A percentile compares a stretch with the other conserved stretches of the same genome.
Evolutionary conservation across 2,113 vertebrate genomes (phyloP).

Genomic region (Regulus satrapa): DNA sequence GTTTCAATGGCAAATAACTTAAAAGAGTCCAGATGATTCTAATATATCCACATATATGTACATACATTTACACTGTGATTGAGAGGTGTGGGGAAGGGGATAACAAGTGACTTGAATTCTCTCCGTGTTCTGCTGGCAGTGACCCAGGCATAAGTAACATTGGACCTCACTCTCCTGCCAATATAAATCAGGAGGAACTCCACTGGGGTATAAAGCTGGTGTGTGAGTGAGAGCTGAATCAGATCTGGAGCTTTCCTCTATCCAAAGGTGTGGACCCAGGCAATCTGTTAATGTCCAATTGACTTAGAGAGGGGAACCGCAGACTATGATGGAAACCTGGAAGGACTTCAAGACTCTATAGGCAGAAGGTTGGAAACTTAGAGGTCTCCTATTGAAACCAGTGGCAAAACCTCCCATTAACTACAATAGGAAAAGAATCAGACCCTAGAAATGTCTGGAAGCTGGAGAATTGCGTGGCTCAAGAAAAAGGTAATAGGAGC

Average conservation of each 20-base stretch:
- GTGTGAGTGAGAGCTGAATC: slow-evolving; percentile 27
- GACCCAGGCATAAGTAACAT: slow-evolving; percentile 21
- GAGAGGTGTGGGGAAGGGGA: slow-evolving; percentile 40
- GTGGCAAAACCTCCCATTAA: slow-evolving; percentile 22
- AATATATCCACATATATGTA: neutral
- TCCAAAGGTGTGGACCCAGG: slow-evolving; percentile 43
- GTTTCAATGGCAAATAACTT: slow-evolving; percentile 13
- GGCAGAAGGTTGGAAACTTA: slow-evolving; percentile 30
- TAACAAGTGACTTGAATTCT: slow-evolving; percentile 51
- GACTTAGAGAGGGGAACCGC: slow-evolving; percentile 30
- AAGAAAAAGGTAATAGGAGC: slow-evolving; percentile 40
- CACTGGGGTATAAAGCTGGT: neutral
- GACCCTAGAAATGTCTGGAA: neutral
- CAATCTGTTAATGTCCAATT: slow-evolving; percentile 22
- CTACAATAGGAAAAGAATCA: slow-evolving; percentile 3
- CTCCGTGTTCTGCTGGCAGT: neutral
- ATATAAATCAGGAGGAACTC: slow-evolving; percentile 37
- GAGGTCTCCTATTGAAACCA: slow-evolving; percentile 27
- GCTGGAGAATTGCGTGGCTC: slow-evolving; percentile 17
- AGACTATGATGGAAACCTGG: slow-evolving; percentile 56
- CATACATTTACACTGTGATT: neutral
- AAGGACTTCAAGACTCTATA: slow-evolving; percentile 29
- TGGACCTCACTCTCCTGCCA: slow-evolving; percentile 5
- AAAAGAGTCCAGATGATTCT: slow-evolving; percentile 48
- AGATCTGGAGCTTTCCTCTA: slow-evolving; percentile 10